Percentiles rank a stretch among this genome's conserved stretches.
Conservation (phyloP, 2,797 vertebrate species). For the Pseudochaenichthys georgianus region DNA sequence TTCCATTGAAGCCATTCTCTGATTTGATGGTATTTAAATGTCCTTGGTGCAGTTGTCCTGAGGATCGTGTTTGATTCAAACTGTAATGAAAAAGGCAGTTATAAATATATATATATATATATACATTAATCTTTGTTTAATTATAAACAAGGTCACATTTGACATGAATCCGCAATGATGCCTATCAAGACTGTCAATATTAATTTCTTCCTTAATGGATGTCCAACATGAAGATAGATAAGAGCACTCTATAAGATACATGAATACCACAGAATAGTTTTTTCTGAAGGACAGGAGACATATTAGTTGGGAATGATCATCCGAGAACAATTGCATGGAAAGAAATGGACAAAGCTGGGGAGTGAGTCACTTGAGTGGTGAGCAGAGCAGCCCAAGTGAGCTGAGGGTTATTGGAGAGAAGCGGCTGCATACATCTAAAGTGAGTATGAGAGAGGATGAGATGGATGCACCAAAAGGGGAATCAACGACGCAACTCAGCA, state of each 20-base stretch:
- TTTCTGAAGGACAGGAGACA: conserved; percentile 6
- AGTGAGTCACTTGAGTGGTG: not conserved
- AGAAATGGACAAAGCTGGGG: not conserved
- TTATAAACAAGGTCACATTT: not conserved
- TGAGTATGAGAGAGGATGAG: conserved; percentile 9
- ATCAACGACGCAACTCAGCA: not conserved
- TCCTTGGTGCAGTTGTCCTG: too few species aligned
- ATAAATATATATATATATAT: too few species aligned
- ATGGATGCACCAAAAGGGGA: not conserved
- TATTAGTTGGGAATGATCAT: not conserved
- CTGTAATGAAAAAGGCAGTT: not conserved
- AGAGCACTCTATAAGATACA: not conserved
- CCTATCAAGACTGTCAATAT: not conserved
- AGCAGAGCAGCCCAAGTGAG: not conserved
- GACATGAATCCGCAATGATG: not conserved
- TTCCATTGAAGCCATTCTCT: not conserved
- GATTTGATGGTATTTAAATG: too few species aligned
- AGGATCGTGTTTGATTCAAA: not conserved
- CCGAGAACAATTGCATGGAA: not conserved
- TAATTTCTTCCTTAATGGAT: conserved; percentile 8
- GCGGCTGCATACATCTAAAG: conserved; percentile 20
- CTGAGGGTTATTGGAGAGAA: not conserved
- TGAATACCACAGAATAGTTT: conserved; percentile 2
- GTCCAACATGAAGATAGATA: not conserved
- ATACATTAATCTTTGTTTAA: too few species aligned